A percentile compares a stretch with the other conserved stretches of the same genome.
These are phyloP conservation scores for Metellina segmentata DNA, from an alignment of 2,888 invertebrate genomes.

Conservation along the genomic window DNA sequence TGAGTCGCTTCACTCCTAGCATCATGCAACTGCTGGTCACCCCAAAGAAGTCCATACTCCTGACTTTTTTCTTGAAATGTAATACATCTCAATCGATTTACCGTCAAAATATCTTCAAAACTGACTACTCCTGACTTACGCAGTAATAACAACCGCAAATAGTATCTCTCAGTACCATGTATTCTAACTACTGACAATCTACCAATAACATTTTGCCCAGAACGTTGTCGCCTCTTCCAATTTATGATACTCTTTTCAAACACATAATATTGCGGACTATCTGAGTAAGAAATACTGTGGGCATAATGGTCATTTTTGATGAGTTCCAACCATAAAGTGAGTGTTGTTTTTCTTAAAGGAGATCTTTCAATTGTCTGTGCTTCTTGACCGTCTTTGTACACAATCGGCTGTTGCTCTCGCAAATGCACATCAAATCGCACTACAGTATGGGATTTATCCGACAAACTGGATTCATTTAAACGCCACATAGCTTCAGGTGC, in stretches of 20 bases:
- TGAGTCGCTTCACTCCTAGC: constrained; percentile 77
- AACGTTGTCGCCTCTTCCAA: constrained; percentile 34
- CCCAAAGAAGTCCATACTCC: no score
- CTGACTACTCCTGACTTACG: no score
- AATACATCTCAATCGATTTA: no score
- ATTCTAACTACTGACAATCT: constrained; percentile 61
- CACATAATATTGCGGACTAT: constrained; percentile 53
- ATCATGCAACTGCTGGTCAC: constrained; percentile 78
- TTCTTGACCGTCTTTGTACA: constrained; percentile 77
- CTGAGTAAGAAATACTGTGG: constrained; percentile 12
- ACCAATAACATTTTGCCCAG: constrained; percentile 37
- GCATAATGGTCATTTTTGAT: constrained; percentile 59
- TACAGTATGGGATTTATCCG: constrained; percentile 79
- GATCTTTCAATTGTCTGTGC: no score
- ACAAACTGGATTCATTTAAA: no score
- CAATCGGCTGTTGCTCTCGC: constrained; percentile 78
- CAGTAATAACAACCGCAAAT: no score
- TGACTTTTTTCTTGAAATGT: no score
- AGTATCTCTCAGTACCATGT: no score
- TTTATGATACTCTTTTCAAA: constrained; percentile 4
- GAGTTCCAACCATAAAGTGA: constrained; percentile 78
- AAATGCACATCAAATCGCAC: constrained; percentile 80
- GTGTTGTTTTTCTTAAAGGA: no score
- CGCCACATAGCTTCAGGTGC: constrained; percentile 59
- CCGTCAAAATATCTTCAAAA: no score